phyloP scores from a whole-genome alignment of 2,113 vertebrate species.

The Grus americana region DNA sequence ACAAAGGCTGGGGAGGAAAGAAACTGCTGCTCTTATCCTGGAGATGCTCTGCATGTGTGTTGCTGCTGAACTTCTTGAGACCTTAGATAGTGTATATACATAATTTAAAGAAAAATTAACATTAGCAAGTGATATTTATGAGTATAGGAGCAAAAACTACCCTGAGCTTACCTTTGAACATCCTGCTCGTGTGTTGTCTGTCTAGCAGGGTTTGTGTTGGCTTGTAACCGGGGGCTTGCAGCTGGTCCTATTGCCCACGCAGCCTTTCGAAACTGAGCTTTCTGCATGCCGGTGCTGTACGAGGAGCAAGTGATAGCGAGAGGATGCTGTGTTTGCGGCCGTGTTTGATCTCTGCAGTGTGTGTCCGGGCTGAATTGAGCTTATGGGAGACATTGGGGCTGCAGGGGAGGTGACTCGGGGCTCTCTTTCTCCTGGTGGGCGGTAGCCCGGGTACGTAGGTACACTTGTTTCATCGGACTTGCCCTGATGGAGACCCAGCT shows the following conservation, averaged over 20 bases:
- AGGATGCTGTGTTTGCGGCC: neutral
- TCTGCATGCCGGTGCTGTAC: accelerated
- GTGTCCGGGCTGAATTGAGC: accelerated
- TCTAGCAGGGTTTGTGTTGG: neutral
- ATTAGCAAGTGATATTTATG: neutral
- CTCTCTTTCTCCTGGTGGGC: neutral
- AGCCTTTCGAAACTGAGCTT: neutral
- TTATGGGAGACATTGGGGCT: neutral
- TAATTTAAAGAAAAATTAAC: neutral
- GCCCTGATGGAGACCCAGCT: neutral
- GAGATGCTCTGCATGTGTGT: accelerated
- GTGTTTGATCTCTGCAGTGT: neutral
- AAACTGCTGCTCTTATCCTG: neutral
- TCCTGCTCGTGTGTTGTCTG: neutral
- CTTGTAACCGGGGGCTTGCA: accelerated
- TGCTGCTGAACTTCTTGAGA: neutral
- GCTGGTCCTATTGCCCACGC: accelerated
- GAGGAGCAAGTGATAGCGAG: neutral
- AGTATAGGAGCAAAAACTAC: neutral
- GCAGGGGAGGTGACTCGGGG: accelerated
- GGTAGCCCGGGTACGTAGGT: neutral
- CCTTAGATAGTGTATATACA: accelerated
- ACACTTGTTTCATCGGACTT: accelerated
- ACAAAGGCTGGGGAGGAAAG: neutral
- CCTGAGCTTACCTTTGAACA: neutral